Evolutionary conservation across 2,888 invertebrate genomes (phyloP), one percentile per base, ranked within the genome.

Genomic region (Cosmia trapezina): DNA sequence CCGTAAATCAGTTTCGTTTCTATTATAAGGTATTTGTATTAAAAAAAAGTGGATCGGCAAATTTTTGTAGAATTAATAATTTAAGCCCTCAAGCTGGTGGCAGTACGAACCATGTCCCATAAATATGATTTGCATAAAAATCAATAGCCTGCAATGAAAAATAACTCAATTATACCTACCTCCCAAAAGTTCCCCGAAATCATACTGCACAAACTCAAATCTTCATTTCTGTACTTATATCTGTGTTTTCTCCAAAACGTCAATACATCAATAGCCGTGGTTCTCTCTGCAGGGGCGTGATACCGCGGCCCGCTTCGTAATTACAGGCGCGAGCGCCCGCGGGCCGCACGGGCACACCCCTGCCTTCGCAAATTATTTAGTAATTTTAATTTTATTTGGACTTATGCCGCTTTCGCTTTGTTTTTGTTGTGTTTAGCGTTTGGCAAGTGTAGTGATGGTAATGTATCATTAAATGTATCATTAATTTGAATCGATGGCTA

Each of bases 351-450:
- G 91, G 89, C 88, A 89, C 90, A 88, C 91, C 91, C 92, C 91
- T 90, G 89, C 89, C 89, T 87, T 86, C 84, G 94, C 93, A 94
- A 94, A 96, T 95, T 95, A 96, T 96, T 96, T 95, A 94, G 93
- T 94, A 91, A 93, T 92, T 93, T 94, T 94, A 92, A 92, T 94
- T 94, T 95, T 95, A 94, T 94, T 95, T 94, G 93, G 91, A 94
- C 93, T 94, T 94, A 92, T 90, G 87, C 88, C 22, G 70, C 68
- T 76, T 82, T 83, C 76, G 66, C 37, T 83, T 79, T 81, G 86
- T 89, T 86, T 84, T 87, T 89, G 54, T 81, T 80, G 83, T 81
- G 87, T 89, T 91, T 91, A 90, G 88, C 81, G 83, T 91, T 92
- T 90, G 90, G 88, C 88, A 91, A 90, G 89, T 90, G 87, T 88